Conservation (phyloP, 2,888 invertebrate species). For the Aplocera efformata region DNA sequence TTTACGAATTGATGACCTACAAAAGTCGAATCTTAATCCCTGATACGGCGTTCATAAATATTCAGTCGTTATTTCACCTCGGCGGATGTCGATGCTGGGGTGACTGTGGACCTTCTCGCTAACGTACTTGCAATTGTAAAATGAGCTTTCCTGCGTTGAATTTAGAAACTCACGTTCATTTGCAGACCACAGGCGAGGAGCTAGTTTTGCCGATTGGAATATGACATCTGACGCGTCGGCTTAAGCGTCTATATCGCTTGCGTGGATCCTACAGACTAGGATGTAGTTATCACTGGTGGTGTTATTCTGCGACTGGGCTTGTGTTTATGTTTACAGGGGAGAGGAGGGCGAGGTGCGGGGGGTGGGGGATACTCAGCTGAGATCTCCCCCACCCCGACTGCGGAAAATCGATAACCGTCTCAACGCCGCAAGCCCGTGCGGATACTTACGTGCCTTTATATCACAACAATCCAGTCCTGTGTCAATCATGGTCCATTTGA, state of each 20-base stretch:
- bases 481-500: too few species aligned
- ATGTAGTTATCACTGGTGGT: conserved; percentile 2
- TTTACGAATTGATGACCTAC: conserved; percentile 59
- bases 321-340: conserved; percentile 76
- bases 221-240: too few species aligned
- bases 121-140: conserved; percentile 5
- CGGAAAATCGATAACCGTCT: conserved; percentile 73
- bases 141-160: too few species aligned
- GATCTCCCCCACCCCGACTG: conserved; percentile 49
- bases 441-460: conserved; percentile 46
- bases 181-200: too few species aligned
- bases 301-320: conserved; percentile 37
- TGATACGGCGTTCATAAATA: conserved; percentile 75
- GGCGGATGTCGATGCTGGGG: conserved; percentile 65
- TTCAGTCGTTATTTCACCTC: conserved; percentile 77
- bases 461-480: conserved; percentile 33
- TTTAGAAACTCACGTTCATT: too few species aligned
- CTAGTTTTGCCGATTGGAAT: too few species aligned
- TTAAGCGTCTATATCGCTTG: too few species aligned
- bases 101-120: conserved; percentile 20
- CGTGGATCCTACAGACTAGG: conserved; percentile 3
- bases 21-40: conserved; percentile 73
- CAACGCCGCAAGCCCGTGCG: conserved; percentile 54
- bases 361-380: conserved; percentile 63
- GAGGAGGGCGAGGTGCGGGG: conserved; percentile 40